Base-by-base conservation (phyloP, 2,113 vertebrate genomes). In the Cochlearius cochlearius region DNA sequence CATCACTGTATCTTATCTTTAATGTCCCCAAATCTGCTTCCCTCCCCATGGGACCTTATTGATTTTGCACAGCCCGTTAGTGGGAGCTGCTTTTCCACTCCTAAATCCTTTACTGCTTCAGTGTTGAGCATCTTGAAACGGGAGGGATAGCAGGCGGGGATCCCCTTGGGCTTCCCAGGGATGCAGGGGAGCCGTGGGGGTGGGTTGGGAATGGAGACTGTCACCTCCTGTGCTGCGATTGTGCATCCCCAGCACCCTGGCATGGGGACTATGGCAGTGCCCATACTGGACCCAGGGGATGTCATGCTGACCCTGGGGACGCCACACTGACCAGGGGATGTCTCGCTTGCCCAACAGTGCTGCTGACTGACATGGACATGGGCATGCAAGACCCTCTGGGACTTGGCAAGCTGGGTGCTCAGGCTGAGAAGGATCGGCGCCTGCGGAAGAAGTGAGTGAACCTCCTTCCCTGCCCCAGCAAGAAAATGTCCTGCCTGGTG, bases 351-450 rank as follows among this genome's bases (percentile, higher is more conserved):
- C 71, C 91, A 79, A 34, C 55, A 98, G 98, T 98, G 94, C 0
- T 97, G 62, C 67, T 99, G 94, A 97, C 97, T 71, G 99, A 99
- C 30, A 87, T 98, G 72, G 99, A 99, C 58, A 99, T 99, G 96
- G 96, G 98, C 87, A 98, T 99, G 15, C 99, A 99, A 72, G 99
- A 99, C 96, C 98, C 98, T 25, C 97, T 99, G 98, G 99, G 99
- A 62, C 98, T 99, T 94, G 98, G 99, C 90, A 99, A 99, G 96
- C 98, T 99, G 97, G 99, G 99, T 59, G 99, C 99, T 32, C 99
- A 99, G 96, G 99, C 99, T 0, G 99, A 99, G 97, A 98, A 99
- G 96, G 99, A 99, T 94, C 98, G 99, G 69, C 97, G 99, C 66
- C 98, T 99, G 97, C 99, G 98, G 93, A 99, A 99, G 98, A 99